Evolutionary conservation across 2,113 vertebrate genomes (phyloP).

Genomic region (Buteo buteo): DNA sequence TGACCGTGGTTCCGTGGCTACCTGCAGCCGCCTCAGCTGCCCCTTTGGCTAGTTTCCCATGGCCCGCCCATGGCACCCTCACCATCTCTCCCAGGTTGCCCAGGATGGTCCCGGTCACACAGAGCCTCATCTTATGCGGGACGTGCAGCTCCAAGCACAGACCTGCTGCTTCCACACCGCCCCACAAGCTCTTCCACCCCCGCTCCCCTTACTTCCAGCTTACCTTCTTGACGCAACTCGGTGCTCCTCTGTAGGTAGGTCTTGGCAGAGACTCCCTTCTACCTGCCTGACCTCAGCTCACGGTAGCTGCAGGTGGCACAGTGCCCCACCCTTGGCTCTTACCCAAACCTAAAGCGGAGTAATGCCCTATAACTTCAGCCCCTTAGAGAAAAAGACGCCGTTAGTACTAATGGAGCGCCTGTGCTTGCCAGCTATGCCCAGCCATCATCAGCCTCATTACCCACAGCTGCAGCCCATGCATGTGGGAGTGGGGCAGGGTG

Average conservation of each 20-base stretch:
- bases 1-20: not conserved
- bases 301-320: not conserved
- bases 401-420: not conserved
- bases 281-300: too few species aligned
- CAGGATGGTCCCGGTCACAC: not conserved
- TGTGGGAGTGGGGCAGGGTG: not conserved
- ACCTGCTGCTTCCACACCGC: too few species aligned
- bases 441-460: not conserved
- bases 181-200: too few species aligned
- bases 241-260: too few species aligned
- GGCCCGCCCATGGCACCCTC: not conserved
- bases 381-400: not conserved
- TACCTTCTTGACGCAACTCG: not conserved
- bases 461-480: not conserved
- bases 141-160: not conserved
- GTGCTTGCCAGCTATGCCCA: not conserved
- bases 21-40: not conserved
- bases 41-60: not conserved
- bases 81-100: too few species aligned
- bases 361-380: not conserved
- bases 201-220: not conserved
- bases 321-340: too few species aligned
- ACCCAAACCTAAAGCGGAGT: too few species aligned
- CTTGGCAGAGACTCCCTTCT: not conserved
- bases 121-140: not conserved